Conservation (phyloP, 1,140 invertebrate species). For the Cyphomyrmex costatus region DNA sequence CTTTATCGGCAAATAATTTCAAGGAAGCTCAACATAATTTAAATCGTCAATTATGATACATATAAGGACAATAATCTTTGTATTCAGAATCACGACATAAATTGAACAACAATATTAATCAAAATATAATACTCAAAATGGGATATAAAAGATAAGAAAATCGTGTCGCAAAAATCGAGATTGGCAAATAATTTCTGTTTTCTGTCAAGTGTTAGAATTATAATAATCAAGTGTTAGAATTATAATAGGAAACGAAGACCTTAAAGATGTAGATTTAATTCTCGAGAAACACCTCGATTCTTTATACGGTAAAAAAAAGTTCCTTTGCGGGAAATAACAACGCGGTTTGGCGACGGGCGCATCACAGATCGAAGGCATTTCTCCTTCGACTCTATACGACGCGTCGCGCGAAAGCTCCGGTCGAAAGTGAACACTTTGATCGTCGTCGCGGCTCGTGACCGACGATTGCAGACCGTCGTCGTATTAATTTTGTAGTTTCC, state of each 20-base stretch:
- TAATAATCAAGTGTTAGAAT: neutral
- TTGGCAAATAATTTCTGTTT: neutral
- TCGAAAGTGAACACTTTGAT: conserved; percentile 34
- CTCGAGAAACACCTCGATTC: neutral
- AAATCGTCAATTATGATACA: neutral
- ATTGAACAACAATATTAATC: neutral
- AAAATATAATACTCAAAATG: conserved; percentile 2
- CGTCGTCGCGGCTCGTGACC: conserved; percentile 33
- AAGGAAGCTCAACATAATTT: neutral
- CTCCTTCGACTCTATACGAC: neutral
- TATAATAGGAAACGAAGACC: neutral
- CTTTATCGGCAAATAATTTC: neutral
- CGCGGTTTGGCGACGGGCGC: neutral
- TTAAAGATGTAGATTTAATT: neutral
- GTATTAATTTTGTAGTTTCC: conserved; percentile 74
- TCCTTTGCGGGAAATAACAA: neutral
- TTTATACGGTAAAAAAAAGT: neutral
- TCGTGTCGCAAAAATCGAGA: neutral
- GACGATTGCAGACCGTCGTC: conserved; percentile 69
- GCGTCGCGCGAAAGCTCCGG: neutral
- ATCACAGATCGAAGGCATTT: neutral
- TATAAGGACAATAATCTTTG: neutral
- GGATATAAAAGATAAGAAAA: neutral
- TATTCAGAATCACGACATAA: neutral
- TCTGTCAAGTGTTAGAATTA: neutral